Percentiles rank a stretch among this genome's conserved stretches.
These are phyloP conservation scores for Harmothoe impar DNA, from an alignment of 2,888 invertebrate species.

Conservation along the genomic window DNA sequence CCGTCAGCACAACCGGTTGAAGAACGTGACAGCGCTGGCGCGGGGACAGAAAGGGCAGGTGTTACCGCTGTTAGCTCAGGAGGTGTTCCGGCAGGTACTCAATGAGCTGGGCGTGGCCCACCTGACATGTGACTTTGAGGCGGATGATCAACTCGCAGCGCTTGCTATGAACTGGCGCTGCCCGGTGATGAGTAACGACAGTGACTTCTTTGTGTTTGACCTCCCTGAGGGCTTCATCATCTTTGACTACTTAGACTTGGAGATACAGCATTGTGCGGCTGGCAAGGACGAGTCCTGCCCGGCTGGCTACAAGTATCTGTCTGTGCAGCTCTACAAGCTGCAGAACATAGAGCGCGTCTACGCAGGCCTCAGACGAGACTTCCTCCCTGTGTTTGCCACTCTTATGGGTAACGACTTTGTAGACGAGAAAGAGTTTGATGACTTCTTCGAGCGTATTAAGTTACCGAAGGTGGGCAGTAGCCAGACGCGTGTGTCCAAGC, in stretches of 20 bases:
- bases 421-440: constrained; percentile 86
- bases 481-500: background rate
- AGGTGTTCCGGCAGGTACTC: constrained; percentile 90
- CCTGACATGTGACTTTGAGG: constrained; percentile 92
- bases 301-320: constrained; percentile 72
- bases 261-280: constrained; percentile 32
- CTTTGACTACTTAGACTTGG: constrained; percentile 84
- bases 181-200: constrained; percentile 95
- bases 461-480: constrained; percentile 84
- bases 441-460: constrained; percentile 87
- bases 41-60: constrained; percentile 76
- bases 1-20: constrained; percentile 76
- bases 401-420: constrained; percentile 96
- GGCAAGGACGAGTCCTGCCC: background rate
- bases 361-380: constrained; percentile 87
- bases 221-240: constrained; percentile 90
- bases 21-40: constrained; percentile 69
- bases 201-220: constrained; percentile 96
- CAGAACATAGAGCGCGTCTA: constrained; percentile 88
- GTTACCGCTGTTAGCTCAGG: constrained; percentile 90
- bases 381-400: constrained; percentile 91
- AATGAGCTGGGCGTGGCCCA: constrained; percentile 87
- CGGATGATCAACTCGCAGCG: constrained; percentile 93
- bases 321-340: constrained; percentile 87
- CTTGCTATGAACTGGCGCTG: constrained; percentile 91